These are phyloP conservation scores for Cecropterus lyciades DNA, from an alignment of 1,140 invertebrate genomes.

Conservation along the genomic window DNA sequence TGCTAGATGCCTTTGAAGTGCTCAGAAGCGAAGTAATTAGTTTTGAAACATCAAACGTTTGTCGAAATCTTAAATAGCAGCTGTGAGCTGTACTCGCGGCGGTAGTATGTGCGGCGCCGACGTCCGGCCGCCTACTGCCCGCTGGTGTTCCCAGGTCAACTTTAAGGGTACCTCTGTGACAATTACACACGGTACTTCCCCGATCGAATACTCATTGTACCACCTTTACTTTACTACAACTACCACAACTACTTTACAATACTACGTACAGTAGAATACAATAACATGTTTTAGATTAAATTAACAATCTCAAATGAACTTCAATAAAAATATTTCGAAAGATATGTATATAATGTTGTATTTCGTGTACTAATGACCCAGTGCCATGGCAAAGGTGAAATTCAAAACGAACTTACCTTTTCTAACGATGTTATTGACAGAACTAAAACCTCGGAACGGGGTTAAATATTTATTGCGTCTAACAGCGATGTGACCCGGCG, in stretches of 20 bases:
- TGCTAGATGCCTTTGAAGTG: constrained; percentile 13
- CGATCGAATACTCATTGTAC: no score
- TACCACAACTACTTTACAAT: no score
- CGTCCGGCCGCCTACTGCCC: no score
- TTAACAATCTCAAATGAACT: no score
- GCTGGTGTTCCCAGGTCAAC: no score
- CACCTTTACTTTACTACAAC: no score
- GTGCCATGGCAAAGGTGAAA: neutral
- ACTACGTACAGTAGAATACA: no score
- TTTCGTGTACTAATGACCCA: neutral
- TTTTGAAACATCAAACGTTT: constrained; percentile 24
- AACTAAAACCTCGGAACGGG: constrained; percentile 9
- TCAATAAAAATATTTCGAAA: no score
- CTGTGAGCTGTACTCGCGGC: constrained; percentile 3
- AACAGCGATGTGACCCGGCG: neutral
- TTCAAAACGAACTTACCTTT: neutral
- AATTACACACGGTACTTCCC: no score
- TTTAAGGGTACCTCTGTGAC: no score
- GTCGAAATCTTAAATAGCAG: constrained; percentile 5
- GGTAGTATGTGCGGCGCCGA: constrained; percentile 4
- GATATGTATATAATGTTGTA: neutral
- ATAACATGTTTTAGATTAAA: no score
- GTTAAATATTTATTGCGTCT: constrained; percentile 14
- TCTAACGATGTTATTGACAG: constrained; percentile 7
- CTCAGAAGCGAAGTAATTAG: neutral